Evolutionary conservation across 2,113 vertebrate genomes (phyloP), one percentile per base, ranked within the genome.

Genomic region (Grus americana): DNA sequence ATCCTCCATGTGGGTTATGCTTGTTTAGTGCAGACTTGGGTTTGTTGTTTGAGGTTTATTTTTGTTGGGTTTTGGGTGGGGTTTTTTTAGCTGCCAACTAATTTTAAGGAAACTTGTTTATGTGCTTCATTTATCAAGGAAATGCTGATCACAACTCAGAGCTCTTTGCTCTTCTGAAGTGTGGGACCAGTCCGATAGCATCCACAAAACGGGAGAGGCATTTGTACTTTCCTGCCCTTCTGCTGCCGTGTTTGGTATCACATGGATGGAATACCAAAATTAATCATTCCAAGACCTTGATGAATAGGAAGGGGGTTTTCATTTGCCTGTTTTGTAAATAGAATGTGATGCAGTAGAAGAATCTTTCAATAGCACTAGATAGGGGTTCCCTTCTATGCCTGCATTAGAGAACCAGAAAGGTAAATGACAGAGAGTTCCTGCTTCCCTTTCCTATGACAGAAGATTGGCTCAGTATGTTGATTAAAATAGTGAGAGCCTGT

Each of bases 291-390:
- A 70, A 88, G 79, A 76, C 50, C 55, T 44, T 30, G 27, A 82
- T 50, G 42, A 83, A 70, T 63, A 58, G 38, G 38, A 87, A 36
- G 11, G 11, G 18, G 26, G 3, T 0, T 20, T 92, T 83, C 61
- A 19, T 88, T 93, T 6, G 8, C 30, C 32, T 40, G 21, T 54
- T 85, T 26, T 84, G 54, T 54, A 32, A 74, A 49, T 2, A 54
- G 40, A 91, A 73, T 72, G 36, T 44, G 72, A 61, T 61, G 22
- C 50, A 24, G 15, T 70, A 40, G 12, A 70, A 58, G 61, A 38
- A 57, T 75, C 34, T 76, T 68, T 79, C 34, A 61, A 0, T 40
- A 87, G 36, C 0, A 0, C 13, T 50, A 10, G 30, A 5, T 7
- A 52, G 19, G 23, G 50, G 6, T 66, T 63, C 46, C 76, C 18